phyloP scores from a whole-genome alignment of 2,113 vertebrate genomes.

The Etia nguti region DNA sequence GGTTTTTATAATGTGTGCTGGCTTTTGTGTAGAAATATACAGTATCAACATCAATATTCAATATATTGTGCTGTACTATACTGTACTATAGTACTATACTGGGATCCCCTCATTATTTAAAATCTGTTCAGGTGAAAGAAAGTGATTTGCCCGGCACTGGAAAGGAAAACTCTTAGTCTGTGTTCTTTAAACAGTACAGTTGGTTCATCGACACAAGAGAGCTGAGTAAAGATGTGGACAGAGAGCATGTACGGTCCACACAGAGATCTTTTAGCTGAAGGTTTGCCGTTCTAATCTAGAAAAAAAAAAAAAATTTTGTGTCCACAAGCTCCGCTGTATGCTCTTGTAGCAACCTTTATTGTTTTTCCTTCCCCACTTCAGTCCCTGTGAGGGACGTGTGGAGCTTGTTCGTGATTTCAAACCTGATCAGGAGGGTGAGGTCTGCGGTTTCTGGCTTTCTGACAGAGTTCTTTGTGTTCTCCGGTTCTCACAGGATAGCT shows the following conservation, averaged over 20 bases:
- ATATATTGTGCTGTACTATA: background rate
- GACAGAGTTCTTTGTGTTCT: background rate
- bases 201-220: background rate
- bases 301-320: background rate
- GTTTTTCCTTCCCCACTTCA: background rate
- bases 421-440: background rate
- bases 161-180: background rate
- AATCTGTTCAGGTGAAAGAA: background rate
- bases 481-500: background rate
- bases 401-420: conserved; percentile 13
- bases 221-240: background rate
- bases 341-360: background rate
- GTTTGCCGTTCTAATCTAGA: background rate
- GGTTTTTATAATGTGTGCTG: background rate
- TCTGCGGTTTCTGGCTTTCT: background rate
- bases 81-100: background rate
- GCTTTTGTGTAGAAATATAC: background rate
- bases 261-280: background rate
- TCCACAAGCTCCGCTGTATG: background rate
- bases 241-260: background rate
- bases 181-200: background rate
- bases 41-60: background rate
- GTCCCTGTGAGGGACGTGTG: background rate
- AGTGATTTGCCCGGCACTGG: background rate
- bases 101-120: background rate